phyloP scores from a whole-genome alignment of 2,888 invertebrate species.

The Branchellion lobata region DNA sequence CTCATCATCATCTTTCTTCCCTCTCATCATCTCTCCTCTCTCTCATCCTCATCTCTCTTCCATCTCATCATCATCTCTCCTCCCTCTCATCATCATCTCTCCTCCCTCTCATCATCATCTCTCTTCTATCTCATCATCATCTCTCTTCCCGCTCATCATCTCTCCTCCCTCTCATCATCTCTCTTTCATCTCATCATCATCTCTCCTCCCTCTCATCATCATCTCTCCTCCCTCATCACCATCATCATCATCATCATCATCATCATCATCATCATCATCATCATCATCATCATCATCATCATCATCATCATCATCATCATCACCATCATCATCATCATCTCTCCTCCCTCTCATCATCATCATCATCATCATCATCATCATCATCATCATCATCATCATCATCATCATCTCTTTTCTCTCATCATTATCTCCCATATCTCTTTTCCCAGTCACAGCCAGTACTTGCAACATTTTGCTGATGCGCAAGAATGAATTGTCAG shows the following conservation, averaged over 20 bases:
- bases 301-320: too few species aligned
- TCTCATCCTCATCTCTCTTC: too few species aligned
- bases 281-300: too few species aligned
- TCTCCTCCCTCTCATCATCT: background rate
- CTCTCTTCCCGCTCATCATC: background rate
- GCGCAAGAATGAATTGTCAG: slow-evolving; percentile 56
- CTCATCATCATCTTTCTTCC: background rate
- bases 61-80: background rate
- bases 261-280: too few species aligned
- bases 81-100: background rate
- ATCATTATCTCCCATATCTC: slow-evolving; percentile 54
- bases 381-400: too few species aligned
- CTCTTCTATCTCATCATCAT: background rate
- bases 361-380: too few species aligned
- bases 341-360: too few species aligned
- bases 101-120: background rate
- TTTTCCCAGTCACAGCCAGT: slow-evolving; percentile 62
- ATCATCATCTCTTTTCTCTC: slow-evolving; percentile 56
- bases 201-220: background rate
- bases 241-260: background rate
- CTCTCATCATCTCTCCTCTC: background rate
- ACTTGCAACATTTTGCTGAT: slow-evolving; percentile 60
- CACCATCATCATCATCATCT: too few species aligned
- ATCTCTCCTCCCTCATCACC: too few species aligned
- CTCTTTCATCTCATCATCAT: background rate